Conservation (phyloP, 2,113 vertebrate genomes). For the Philantomba maxwellii region DNA sequence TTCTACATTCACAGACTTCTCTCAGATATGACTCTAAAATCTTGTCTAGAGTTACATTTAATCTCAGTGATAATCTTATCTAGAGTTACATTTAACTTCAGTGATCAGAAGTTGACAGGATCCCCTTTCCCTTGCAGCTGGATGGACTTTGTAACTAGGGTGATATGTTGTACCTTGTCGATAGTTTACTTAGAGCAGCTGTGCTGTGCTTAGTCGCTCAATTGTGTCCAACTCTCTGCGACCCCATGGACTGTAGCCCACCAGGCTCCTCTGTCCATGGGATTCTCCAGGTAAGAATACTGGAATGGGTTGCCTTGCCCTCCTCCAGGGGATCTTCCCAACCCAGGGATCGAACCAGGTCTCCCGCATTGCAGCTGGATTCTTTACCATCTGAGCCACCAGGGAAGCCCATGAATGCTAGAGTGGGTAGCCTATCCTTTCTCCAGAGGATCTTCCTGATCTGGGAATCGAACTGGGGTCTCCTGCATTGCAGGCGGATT, state of each 20-base stretch:
- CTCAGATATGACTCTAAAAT: background rate
- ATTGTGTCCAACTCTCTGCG: background rate
- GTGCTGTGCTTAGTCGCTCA: background rate
- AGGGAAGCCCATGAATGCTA: background rate
- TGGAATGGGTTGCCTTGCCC: background rate
- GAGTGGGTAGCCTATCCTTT: background rate
- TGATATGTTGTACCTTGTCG: background rate
- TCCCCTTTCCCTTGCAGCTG: background rate
- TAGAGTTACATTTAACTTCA: no score
- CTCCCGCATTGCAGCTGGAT: background rate
- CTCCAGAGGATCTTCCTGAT: background rate
- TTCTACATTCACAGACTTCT: background rate
- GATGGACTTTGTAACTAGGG: background rate
- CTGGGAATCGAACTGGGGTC: background rate
- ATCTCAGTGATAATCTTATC: no score
- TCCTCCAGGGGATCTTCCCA: background rate
- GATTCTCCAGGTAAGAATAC: background rate
- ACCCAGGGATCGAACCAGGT: background rate
- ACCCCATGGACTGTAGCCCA: background rate
- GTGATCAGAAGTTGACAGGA: background rate
- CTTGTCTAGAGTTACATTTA: background rate
- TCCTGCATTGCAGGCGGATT: background rate
- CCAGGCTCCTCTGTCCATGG: background rate
- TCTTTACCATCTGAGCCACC: background rate
- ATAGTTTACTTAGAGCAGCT: background rate